Base-by-base conservation (phyloP, 2,888 invertebrate genomes). In the Beris chalybata region DNA sequence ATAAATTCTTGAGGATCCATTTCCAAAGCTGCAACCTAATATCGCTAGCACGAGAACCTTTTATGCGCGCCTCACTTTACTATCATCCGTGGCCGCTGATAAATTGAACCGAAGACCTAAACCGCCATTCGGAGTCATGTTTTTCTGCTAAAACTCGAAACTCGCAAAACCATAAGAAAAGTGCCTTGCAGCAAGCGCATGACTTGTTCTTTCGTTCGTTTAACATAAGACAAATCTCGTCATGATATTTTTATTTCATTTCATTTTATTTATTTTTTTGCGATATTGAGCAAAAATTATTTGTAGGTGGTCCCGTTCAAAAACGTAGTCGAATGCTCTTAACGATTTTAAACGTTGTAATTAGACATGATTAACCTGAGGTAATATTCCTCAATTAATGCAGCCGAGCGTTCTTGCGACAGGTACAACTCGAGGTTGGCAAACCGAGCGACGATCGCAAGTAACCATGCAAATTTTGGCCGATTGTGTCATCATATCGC, bases 261-360 rank as follows among this genome's bases (percentile, higher is more conserved):
- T n/a, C n/a, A n/a, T n/a, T n/a, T n/a, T n/a, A n/a, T n/a, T n/a
- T n/a, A n/a, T n/a, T n/a, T n/a, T 38, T 38, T 38, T 9, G 5
- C 22, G 56, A 56, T 44, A 44, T 58, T 61, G 61, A 50, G 61
- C 15, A 61, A 61, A 61, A 61, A 50, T 61, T 7, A 61, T 61
- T 61, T 61, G 61, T 61, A 61, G 61, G 61, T 61, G 61, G 61
- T 61, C 61, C 15, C 15, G 43, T 43, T 43, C 22, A 13, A 52
- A n/a, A 50, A 48, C 52, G 6, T 7, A 15, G 22, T 12, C 38
- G 6, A 9, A 38, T 7, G 22, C 22, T 22, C 22, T n/a, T 7
- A 22, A 13, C 50, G 48, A 50, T 61, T 61, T 15, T 32, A 52
- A 61, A 61, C 50, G 15, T 52, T 61, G 38, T 52, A 61, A 50